A percentile compares a stretch with the other conserved stretches of the same genome.
phyloP scores from a whole-genome alignment of 1,140 invertebrate genomes.

The Drosophila lacteicornis region DNA sequence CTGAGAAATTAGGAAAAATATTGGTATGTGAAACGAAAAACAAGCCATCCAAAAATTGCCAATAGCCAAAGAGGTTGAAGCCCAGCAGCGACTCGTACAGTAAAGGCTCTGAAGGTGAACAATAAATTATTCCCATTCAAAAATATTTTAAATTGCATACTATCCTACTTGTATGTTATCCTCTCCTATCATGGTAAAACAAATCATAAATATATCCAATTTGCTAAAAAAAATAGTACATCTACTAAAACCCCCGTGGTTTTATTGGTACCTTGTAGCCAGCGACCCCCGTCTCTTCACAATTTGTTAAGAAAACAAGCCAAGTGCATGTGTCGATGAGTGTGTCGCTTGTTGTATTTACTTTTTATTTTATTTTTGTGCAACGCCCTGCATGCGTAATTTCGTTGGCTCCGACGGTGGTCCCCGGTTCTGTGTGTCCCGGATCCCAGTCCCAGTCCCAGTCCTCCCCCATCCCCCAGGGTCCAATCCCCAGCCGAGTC shows the following conservation, averaged over 20 bases:
- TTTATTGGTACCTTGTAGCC: conserved; percentile 1
- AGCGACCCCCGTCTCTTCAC: conserved; percentile 21
- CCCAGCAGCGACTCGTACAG: conserved; percentile 30
- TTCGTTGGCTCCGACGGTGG: conserved; percentile 61
- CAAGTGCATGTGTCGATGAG: conserved; percentile 61
- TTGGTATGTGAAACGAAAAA: conserved; percentile 23
- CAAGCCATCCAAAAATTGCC: conserved; percentile 20
- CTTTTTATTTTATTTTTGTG: conserved; percentile 44
- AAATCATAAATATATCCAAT: neutral
- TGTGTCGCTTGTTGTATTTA: conserved; percentile 23
- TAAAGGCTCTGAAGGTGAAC: neutral
- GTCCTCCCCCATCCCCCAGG: neutral
- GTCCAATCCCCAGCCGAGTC: conserved; percentile 16
- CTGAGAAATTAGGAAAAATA: conserved; percentile 45
- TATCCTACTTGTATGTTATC: neutral
- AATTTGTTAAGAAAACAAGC: conserved; percentile 72
- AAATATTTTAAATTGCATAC: neutral
- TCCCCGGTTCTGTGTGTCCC: conserved; percentile 33
- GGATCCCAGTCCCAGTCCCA: conserved; percentile 1
- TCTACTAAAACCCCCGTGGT: neutral
- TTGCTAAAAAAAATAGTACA: neutral
- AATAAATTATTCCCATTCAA: neutral
- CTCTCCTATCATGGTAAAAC: neutral
- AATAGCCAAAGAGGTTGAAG: conserved; percentile 24
- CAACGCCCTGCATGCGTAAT: conserved; percentile 81